Evolutionary conservation across 2,888 invertebrate genomes (phyloP), one percentile per base, ranked within the genome.

Genomic region (Hoplodrina blanda): DNA sequence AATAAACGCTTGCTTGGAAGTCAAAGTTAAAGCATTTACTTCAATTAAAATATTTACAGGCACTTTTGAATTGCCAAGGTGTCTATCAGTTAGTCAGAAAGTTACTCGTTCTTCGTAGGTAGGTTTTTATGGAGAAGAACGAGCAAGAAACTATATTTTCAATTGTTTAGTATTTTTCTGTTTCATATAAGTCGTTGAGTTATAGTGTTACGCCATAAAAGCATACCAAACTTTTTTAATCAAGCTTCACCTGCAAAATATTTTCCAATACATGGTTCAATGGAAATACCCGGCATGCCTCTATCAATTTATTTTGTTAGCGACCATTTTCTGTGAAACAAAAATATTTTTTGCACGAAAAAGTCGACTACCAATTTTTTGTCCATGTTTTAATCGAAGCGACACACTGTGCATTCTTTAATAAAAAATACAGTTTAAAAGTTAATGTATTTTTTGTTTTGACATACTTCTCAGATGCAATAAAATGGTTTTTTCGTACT

Each of bases 311-410:
- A 62, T 64, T 50, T 64, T 20, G 50, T 10, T 37, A 1, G 17
- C 30, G n/a, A 54, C 30, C 37, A 17, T 78, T 53, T 57, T 49
- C 17, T n/a, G 1, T 37, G 60, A 62, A 72, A 73, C 13, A n/a
- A 57, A 68, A 8, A 66, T 44, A 62, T 72, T 76, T 71, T 65
- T 46, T 50, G 20, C 20, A 57, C 11, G 7, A 56, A 70, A 61
- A 62, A 62, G 15, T 67, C 50, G 19, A 19, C 44, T 10, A 2
- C 5, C 11, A 62, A 15, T 57, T 59, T 59, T 71, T 64, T 57
- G 52, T 60, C 37, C 20, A 49, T 33, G 15, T 63, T 69, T 54
- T 54, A 10, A 76, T 54, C 30, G 30, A n/a, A 19, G 50, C 25
- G 37, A n/a, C 41, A 55, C 71, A 71, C 50, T 37, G 37, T 67